Evolutionary conservation across 1,140 invertebrate species (phyloP).

Genomic region (Sycobia sp.): DNA sequence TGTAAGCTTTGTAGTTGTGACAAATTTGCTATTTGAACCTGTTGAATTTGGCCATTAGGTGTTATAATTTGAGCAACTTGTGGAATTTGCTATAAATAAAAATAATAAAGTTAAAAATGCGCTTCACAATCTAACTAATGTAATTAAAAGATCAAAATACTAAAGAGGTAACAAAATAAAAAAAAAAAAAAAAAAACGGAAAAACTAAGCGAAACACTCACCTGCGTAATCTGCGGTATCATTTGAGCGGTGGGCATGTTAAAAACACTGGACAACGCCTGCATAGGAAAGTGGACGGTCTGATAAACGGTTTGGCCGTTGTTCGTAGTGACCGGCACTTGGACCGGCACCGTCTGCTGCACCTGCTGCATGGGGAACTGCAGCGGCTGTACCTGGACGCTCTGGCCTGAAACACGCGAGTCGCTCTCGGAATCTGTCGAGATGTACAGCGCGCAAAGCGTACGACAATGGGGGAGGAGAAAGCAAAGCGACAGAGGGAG

Average conservation of each 20-base stretch:
- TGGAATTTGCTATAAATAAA: slow-evolving; percentile 55
- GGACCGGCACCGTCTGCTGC: slow-evolving; percentile 84
- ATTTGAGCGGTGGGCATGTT: slow-evolving; percentile 70
- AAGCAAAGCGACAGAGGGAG: slow-evolving; percentile 23
- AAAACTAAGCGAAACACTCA: too few relatives aligned
- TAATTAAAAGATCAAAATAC: too few relatives aligned
- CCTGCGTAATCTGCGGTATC: slow-evolving; percentile 75
- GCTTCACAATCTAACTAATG: too few relatives aligned
- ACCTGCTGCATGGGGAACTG: slow-evolving; percentile 77
- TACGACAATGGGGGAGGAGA: slow-evolving; percentile 23
- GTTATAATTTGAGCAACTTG: slow-evolving; percentile 86
- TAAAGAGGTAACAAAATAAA: slow-evolving; percentile 4
- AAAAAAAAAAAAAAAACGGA: background rate
- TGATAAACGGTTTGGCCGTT: slow-evolving; percentile 93
- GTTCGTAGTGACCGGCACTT: slow-evolving; percentile 86
- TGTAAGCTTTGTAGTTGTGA: slow-evolving; percentile 65
- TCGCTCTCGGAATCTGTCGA: slow-evolving; percentile 44
- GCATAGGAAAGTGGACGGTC: slow-evolving; percentile 88
- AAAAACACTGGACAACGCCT: slow-evolving; percentile 68
- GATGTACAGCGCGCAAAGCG: slow-evolving; percentile 32
- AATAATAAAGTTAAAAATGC: background rate
- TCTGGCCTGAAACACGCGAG: slow-evolving; percentile 67
- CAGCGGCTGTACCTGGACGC: slow-evolving; percentile 74
- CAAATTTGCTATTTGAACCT: slow-evolving; percentile 77
- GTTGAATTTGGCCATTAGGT: slow-evolving; percentile 85